Percentiles rank a stretch among this genome's conserved stretches.
Conservation (phyloP, 2,113 vertebrate species). For the Theropithecus gelada region DNA sequence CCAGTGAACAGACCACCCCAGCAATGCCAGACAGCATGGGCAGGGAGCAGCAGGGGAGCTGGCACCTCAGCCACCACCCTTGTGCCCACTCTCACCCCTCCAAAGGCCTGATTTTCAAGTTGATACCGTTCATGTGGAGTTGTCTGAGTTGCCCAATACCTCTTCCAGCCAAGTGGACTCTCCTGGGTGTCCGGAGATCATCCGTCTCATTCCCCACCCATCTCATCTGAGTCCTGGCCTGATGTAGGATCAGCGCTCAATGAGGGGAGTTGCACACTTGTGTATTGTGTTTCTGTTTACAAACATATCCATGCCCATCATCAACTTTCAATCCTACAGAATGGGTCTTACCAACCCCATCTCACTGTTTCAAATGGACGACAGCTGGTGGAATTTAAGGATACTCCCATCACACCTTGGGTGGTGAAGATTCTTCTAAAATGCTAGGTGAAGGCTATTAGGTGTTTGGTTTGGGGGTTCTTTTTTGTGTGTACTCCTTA, state of each 20-base stretch:
- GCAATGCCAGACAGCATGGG: not conserved
- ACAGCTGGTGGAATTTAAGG: not conserved
- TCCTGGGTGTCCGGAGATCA: not conserved
- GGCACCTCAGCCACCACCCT: not conserved
- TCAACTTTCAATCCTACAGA: not conserved
- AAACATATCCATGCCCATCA: too few species aligned
- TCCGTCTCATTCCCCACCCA: too few species aligned
- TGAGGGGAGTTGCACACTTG: not conserved
- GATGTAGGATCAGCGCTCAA: rapidly evolving
- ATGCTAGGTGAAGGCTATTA: too few species aligned
- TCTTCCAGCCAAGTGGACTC: not conserved
- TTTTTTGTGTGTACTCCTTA: not conserved
- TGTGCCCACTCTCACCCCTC: too few species aligned
- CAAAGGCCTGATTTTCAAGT: not conserved
- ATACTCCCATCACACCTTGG: rapidly evolving
- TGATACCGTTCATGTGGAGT: rapidly evolving
- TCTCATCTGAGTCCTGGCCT: not conserved
- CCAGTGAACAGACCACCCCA: too few species aligned
- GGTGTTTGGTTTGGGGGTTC: not conserved
- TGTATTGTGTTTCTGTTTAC: rapidly evolving
- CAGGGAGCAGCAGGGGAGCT: too few species aligned
- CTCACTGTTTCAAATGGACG: not conserved
- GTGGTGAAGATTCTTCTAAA: not conserved
- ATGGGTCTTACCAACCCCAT: rapidly evolving
- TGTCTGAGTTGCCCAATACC: not conserved